These are phyloP conservation scores for Equus przewalskii DNA, from an alignment of 2,113 vertebrate genomes.

Conservation along the genomic window DNA sequence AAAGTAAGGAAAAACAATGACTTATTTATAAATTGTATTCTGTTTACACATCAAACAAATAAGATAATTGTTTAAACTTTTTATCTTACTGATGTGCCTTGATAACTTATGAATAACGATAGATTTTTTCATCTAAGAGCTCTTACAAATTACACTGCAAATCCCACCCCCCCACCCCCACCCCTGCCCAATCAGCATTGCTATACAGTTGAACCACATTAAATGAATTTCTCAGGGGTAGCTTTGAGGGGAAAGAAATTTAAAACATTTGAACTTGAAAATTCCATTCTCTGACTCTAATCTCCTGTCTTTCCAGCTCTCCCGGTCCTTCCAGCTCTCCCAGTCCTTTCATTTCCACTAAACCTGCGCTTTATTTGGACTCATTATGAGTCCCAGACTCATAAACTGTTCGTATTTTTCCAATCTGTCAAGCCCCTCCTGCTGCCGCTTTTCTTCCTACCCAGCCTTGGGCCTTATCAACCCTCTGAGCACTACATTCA, in stretches of 20 bases:
- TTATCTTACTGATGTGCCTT: background rate
- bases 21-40: conserved; percentile 44
- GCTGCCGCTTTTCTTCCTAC: background rate
- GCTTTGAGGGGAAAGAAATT: conserved; percentile 45
- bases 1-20: background rate
- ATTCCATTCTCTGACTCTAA: background rate
- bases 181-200: background rate
- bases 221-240: conserved; percentile 18
- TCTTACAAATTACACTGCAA: conserved; percentile 10
- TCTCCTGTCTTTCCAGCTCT: conserved; percentile 25
- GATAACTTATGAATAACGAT: conserved; percentile 24
- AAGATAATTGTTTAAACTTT: conserved; percentile 34
- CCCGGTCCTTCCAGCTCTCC: conserved; percentile 7
- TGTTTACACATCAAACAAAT: conserved; percentile 51
- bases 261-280: conserved; percentile 46
- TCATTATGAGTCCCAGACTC: background rate
- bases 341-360: conserved; percentile 20
- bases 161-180: background rate
- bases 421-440: background rate
- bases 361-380: background rate
- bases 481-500: background rate
- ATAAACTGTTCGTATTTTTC: conserved; percentile 10
- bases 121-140: conserved; percentile 46
- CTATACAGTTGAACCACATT: background rate
- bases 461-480: background rate